phyloP scores from a whole-genome alignment of 2,888 invertebrate species.

The Latrodectus hesperus region DNA sequence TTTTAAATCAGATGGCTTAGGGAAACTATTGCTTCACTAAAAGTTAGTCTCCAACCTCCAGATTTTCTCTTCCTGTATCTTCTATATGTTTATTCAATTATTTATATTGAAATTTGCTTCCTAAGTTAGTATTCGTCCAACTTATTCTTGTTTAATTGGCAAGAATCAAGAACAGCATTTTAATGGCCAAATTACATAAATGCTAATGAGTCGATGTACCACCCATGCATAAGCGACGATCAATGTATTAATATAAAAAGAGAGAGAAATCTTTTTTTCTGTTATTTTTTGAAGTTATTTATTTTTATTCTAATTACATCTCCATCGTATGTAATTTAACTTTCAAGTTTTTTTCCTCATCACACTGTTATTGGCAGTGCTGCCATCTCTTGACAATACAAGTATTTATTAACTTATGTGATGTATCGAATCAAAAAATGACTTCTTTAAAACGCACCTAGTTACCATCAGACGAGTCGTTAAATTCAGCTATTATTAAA shows the following conservation, averaged over 20 bases:
- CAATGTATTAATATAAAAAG: slow-evolving; percentile 1
- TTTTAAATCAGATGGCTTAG: too few relatives aligned
- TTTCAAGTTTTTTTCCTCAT: slow-evolving; percentile 28
- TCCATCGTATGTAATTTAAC: slow-evolving; percentile 51
- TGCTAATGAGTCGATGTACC: slow-evolving; percentile 52
- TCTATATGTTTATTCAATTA: too few relatives aligned
- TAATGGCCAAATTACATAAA: slow-evolving; percentile 46
- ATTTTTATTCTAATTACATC: slow-evolving; percentile 38
- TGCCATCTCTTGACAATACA: slow-evolving; percentile 54
- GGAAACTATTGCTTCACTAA: too few relatives aligned
- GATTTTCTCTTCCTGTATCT: too few relatives aligned
- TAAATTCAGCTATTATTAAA: too few relatives aligned
- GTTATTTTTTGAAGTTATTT: neutral
- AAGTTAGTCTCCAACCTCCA: too few relatives aligned
- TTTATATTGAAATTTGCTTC: neutral
- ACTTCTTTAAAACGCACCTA: too few relatives aligned
- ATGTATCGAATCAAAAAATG: neutral
- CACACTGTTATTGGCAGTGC: slow-evolving; percentile 58
- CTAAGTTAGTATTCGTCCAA: neutral
- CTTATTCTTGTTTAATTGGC: slow-evolving; percentile 39
- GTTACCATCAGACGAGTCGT: too few relatives aligned
- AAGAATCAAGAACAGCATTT: slow-evolving; percentile 37
- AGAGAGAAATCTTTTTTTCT: neutral
- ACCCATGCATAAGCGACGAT: slow-evolving; percentile 46
- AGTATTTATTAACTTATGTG: slow-evolving; percentile 36